Evolutionary conservation across 2,113 vertebrate species (phyloP).

Genomic region (Plestiodon gilberti): DNA sequence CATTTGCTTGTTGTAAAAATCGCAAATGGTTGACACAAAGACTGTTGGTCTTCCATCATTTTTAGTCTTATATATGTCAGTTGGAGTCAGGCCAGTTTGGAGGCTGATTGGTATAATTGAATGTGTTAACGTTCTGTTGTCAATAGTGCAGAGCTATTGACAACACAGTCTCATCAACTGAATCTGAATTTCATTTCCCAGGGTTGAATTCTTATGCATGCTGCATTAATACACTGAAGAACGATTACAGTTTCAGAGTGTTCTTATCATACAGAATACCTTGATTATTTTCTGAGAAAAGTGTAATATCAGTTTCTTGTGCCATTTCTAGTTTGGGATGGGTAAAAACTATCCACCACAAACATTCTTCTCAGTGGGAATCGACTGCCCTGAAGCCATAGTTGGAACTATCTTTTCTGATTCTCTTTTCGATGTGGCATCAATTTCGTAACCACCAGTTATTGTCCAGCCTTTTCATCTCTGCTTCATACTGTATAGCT

Average conservation of each 20-base stretch:
- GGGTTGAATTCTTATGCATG: not conserved
- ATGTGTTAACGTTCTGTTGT: not conserved
- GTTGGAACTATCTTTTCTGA: constrained; percentile 18
- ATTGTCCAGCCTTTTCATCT: accelerated
- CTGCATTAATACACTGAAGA: not conserved
- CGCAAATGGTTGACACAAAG: not conserved
- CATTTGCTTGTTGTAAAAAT: not conserved
- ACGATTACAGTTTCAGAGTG: not conserved
- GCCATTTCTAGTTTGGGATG: not conserved
- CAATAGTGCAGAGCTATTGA: no score
- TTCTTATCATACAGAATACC: not conserved
- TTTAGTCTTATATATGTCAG: not conserved
- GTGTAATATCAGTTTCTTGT: not conserved
- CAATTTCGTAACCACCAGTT: not conserved
- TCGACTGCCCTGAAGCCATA: constrained; percentile 2
- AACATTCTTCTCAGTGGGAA: constrained; percentile 9
- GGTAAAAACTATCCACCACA: not conserved
- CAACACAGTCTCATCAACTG: not conserved
- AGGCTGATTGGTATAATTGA: no score
- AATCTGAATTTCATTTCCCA: not conserved
- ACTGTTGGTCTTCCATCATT: not conserved
- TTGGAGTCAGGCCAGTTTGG: not conserved
- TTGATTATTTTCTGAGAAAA: not conserved
- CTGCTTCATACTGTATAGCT: not conserved
- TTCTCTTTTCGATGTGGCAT: not conserved